Conservation (phyloP, 1,140 invertebrate species). For the Aethina tumida region DNA sequence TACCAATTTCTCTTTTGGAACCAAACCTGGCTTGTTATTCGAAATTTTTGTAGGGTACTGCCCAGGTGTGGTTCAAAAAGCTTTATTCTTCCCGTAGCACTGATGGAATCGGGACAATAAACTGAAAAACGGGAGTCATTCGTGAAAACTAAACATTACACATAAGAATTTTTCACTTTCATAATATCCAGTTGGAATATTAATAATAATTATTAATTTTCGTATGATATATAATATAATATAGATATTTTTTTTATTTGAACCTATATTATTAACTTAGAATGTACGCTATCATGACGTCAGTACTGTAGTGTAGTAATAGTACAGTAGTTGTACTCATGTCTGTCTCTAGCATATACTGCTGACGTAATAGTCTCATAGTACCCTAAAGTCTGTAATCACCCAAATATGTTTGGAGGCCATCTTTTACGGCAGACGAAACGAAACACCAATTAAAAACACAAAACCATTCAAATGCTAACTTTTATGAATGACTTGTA, state of each 20-base stretch:
- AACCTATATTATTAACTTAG: no score
- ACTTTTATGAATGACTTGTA: no score
- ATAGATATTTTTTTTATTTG: slow-evolving; percentile 3
- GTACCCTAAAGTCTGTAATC: no score
- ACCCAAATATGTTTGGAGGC: no score
- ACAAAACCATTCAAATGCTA: no score
- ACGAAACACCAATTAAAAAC: no score
- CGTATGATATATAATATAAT: slow-evolving; percentile 5
- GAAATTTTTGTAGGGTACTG: slow-evolving; percentile 4
- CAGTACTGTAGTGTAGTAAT: no score
- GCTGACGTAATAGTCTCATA: slow-evolving; percentile 13
- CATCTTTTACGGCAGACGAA: no score
- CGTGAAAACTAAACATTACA: slow-evolving; percentile 13
- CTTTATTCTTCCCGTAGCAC: slow-evolving; percentile 2
- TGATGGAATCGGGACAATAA: slow-evolving; percentile 5
- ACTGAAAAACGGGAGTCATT: slow-evolving; percentile 9
- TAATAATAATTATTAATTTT: slow-evolving; percentile 4
- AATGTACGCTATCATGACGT: no score
- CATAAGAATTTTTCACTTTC: no score
- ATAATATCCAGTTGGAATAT: slow-evolving; percentile 11
- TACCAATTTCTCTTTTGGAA: slow-evolving; percentile 1
- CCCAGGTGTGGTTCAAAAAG: slow-evolving; percentile 5
- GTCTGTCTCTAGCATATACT: slow-evolving; percentile 14
- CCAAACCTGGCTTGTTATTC: slow-evolving; percentile 5
- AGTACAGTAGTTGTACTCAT: no score